phyloP scores from a whole-genome alignment of 1,140 invertebrate genomes.

The Piezodorus guildinii region DNA sequence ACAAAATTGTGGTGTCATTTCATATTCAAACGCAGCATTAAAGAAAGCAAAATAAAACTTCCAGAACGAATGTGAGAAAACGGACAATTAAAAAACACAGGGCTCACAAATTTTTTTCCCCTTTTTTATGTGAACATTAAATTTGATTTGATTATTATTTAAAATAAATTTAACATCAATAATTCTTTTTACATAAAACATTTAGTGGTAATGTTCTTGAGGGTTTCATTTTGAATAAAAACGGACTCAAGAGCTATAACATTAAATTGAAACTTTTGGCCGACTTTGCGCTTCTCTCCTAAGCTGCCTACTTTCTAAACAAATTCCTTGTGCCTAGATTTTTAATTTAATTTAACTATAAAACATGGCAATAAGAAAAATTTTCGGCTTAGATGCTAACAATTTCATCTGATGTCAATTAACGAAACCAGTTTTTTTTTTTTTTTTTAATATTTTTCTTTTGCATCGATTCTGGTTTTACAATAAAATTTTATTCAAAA shows the following conservation, averaged over 20 bases:
- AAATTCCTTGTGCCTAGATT: conserved; percentile 1
- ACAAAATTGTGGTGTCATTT: conserved; percentile 7
- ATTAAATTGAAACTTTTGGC: neutral
- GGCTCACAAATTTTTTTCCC: neutral
- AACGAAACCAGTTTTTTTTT: neutral
- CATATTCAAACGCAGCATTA: neutral
- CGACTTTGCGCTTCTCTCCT: neutral
- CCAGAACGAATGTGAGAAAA: conserved; percentile 5
- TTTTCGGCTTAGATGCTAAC: neutral
- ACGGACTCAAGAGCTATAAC: neutral
- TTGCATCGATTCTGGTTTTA: neutral
- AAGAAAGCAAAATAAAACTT: conserved; percentile 8
- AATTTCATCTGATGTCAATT: neutral
- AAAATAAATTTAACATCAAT: neutral
- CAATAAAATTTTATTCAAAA: neutral
- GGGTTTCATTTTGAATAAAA: neutral
- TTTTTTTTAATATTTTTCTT: too few relatives aligned
- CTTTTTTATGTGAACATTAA: neutral
- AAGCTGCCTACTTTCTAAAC: conserved; percentile 4
- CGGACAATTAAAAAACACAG: conserved; percentile 8
- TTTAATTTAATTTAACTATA: neutral
- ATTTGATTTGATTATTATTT: neutral
- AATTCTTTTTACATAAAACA: conserved; percentile 11
- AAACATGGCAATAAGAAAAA: conserved; percentile 1
- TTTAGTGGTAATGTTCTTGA: conserved; percentile 5